Conservation (phyloP, 2,888 invertebrate genomes). For the Rotaria socialis region DNA sequence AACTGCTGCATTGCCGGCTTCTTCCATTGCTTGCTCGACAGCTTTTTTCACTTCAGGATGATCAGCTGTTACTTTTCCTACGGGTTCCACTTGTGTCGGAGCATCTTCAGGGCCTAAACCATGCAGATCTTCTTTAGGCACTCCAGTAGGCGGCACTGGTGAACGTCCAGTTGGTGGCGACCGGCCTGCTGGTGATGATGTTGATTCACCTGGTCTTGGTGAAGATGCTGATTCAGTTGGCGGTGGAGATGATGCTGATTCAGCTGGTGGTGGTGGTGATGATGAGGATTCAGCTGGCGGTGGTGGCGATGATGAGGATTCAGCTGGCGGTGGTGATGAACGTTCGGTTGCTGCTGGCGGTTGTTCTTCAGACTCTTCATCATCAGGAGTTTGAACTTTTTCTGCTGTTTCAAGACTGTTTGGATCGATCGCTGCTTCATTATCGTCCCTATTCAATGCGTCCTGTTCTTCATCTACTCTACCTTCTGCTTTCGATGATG, state of each 20-base stretch:
- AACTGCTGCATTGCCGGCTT: constrained; percentile 52
- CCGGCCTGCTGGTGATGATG: constrained; percentile 17
- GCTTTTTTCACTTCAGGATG: constrained; percentile 57
- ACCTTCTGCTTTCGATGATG: constrained; percentile 38
- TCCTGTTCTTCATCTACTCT: constrained; percentile 48
- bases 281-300: not conserved
- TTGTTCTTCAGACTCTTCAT: not conserved
- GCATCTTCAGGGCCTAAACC: constrained; percentile 10
- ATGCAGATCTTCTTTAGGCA: not conserved
- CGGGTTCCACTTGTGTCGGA: not conserved
- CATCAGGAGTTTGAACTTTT: not conserved
- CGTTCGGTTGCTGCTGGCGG: not conserved
- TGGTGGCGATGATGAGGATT: not conserved
- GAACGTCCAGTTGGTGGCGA: constrained; percentile 48
- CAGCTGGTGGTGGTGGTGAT: too few species aligned
- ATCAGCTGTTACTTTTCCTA: constrained; percentile 47
- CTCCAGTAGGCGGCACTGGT: constrained; percentile 50
- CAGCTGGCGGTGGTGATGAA: too few species aligned
- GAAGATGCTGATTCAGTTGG: too few species aligned
- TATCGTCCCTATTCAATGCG: constrained; percentile 32
- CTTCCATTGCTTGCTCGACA: constrained; percentile 54
- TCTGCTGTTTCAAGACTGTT: not conserved
- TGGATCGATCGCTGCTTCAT: constrained; percentile 27
- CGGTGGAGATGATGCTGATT: not conserved
- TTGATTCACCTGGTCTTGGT: not conserved